phyloP scores from a whole-genome alignment of 2,888 invertebrate species.

The Alloplasta piceator region DNA sequence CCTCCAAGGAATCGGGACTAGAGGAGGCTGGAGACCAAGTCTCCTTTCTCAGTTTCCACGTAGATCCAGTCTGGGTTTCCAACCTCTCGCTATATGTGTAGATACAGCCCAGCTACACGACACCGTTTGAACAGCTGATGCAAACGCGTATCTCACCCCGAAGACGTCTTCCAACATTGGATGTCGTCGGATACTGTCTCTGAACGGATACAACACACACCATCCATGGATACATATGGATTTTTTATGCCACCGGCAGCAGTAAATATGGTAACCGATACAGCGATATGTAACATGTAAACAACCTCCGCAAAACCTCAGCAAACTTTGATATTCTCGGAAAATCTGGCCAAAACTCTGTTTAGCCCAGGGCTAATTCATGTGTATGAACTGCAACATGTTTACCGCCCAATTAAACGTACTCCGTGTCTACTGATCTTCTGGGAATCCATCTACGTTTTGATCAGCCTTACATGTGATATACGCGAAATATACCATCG shows the following conservation, averaged over 20 bases:
- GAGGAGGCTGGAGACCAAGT: background rate
- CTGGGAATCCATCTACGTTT: background rate
- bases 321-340: background rate
- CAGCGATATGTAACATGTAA: background rate
- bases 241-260: background rate
- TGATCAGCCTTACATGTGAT: background rate
- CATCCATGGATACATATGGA: background rate
- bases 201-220: background rate
- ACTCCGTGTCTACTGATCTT: background rate
- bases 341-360: slow-evolving; percentile 13
- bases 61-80: background rate
- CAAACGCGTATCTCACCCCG: slow-evolving; percentile 38
- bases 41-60: background rate
- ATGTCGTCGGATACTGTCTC: slow-evolving; percentile 19
- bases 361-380: background rate
- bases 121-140: slow-evolving; percentile 48
- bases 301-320: background rate
- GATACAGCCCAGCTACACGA: background rate
- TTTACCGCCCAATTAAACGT: background rate
- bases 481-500: background rate
- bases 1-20: background rate
- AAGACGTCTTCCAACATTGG: slow-evolving; percentile 33
- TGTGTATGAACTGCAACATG: background rate
- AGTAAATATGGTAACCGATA: background rate
- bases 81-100: background rate